Evolutionary conservation across 2,888 invertebrate species (phyloP), one percentile per base, ranked within the genome.

Genomic region (Diloba caeruleocephala): DNA sequence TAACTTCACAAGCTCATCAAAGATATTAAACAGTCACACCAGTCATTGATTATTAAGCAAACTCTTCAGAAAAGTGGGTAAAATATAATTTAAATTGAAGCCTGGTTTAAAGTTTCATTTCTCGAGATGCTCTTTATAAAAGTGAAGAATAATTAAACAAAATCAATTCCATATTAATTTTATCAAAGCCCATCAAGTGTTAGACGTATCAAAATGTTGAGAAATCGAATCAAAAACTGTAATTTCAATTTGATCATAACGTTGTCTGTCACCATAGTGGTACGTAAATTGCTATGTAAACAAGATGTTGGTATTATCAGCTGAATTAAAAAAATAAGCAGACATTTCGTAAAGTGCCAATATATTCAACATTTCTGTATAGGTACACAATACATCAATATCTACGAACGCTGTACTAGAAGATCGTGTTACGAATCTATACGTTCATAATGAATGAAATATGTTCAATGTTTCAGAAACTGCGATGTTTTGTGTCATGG

Each of bases 81-180:
- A 59, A 67, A 53, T 70, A 53, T 59, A 52, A 64, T 69, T 69
- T 59, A 51, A 65, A 65, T 56, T 56, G 53, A 65, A 51, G 32
- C 12, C 45, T 32, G 41, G 48, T 48, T 68, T 51, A 32, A 57
- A 54, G 51, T 50, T 53, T 43, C 25, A 14, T 12, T 31, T 50
- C 39, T 37, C 13, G 31, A 62, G 54, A 32, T 13, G 21, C 41
- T 41, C 28, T 44, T 42, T 26, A 26, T 19, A 31, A 39, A 57
- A 51, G 37, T 68, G 48, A 13, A 31, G 26, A 32, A 14, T 39
- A 46, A 46, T 62, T 45, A 48, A 42, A 57, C n/a, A n/a, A n/a
- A n/a, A n/a, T n/a, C n/a, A 57, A 57, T 57, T 36, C 9, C 37
- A 37, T 34, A 34, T 17, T 34, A 9, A 10, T 31, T 56, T 33